Evolutionary conservation across 2,113 vertebrate species (phyloP).

Genomic region (Fregetta grallaria): DNA sequence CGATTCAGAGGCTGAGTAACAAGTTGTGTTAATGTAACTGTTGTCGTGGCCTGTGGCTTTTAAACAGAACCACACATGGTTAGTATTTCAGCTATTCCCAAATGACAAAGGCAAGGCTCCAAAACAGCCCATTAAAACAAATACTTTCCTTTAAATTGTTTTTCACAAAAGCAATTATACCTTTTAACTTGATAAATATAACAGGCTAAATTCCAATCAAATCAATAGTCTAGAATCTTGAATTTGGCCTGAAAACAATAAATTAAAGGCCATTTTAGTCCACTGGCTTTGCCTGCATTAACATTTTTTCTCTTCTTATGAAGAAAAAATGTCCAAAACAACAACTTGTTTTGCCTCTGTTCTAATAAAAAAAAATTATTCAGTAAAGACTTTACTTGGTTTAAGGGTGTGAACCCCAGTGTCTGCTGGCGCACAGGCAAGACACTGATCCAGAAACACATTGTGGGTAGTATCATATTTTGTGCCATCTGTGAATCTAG

Average conservation of each 20-base stretch:
- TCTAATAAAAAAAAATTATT: neutral
- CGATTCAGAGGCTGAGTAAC: neutral
- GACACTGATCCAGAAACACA: neutral
- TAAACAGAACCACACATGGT: neutral
- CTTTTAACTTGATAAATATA: neutral
- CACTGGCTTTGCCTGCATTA: neutral
- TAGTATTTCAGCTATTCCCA: constrained; percentile 23
- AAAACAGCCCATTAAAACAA: constrained; percentile 1
- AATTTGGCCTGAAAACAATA: neutral
- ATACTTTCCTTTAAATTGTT: neutral
- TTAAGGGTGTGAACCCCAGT: neutral
- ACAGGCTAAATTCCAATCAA: neutral
- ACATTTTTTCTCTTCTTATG: neutral
- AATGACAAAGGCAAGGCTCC: neutral
- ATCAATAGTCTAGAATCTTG: neutral
- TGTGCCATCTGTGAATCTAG: neutral
- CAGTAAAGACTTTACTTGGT: neutral
- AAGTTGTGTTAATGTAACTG: neutral
- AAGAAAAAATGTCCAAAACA: neutral
- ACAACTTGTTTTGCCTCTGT: neutral
- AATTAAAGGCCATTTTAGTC: neutral
- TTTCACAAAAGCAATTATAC: neutral
- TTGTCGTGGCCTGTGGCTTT: constrained; percentile 17
- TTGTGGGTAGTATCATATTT: neutral
- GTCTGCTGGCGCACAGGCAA: neutral